A percentile compares a stretch with the other conserved stretches of the same genome.
phyloP scores from a whole-genome alignment of 2,797 vertebrate genomes.

The Pseudochirops corinnae region DNA sequence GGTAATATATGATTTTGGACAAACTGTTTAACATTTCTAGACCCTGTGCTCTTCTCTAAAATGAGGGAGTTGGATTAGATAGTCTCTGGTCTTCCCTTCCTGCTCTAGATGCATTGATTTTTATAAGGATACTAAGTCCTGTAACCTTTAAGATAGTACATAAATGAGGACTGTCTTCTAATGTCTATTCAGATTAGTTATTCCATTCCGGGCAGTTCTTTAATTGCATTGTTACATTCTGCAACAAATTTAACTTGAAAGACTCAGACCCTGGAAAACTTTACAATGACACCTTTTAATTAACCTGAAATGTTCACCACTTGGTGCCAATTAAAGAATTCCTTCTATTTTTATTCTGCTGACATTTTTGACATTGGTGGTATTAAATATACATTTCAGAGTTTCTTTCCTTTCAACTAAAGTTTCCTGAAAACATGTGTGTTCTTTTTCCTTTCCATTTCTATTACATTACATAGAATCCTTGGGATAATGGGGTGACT shows the following conservation, averaged over 20 bases:
- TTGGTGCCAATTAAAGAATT: background rate
- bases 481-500: background rate
- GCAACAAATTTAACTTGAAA: background rate
- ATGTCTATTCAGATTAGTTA: background rate
- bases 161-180: background rate
- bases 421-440: conserved; percentile 14
- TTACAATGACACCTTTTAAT: background rate
- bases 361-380: conserved; percentile 24
- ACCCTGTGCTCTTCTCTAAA: background rate
- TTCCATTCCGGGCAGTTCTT: background rate
- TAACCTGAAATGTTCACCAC: background rate
- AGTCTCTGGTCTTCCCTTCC: background rate
- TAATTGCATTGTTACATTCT: background rate
- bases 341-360: background rate
- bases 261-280: background rate
- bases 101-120: background rate
- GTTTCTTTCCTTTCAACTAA: background rate
- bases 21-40: background rate
- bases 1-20: background rate
- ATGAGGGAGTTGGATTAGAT: background rate
- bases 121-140: background rate
- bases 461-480: background rate
- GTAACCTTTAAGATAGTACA: background rate
- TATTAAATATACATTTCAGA: background rate
- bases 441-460: background rate